Conservation (phyloP, 2,113 vertebrate genomes). For the Psittacus erithacus region DNA sequence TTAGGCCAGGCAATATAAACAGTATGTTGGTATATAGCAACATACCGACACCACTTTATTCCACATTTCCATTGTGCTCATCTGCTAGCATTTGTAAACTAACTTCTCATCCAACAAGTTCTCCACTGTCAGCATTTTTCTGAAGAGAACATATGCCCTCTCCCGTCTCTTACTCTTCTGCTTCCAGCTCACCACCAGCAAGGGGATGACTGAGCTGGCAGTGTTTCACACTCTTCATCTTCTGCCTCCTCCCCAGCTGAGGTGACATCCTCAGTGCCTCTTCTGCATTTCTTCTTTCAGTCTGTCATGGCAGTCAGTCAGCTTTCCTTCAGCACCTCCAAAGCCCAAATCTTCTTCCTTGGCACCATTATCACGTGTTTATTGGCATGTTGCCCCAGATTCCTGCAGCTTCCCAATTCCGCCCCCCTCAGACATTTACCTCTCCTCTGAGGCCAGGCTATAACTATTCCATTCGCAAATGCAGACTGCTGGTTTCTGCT, state of each 20-base stretch:
- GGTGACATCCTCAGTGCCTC: background rate
- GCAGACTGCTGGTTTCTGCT: background rate
- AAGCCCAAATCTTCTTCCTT: background rate
- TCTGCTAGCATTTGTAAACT: background rate
- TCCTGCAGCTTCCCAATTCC: background rate
- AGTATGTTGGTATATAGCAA: background rate
- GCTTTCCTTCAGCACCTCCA: background rate
- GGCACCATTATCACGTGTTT: background rate
- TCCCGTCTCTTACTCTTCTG: background rate
- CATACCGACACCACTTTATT: background rate
- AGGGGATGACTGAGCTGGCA: background rate
- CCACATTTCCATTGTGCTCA: background rate
- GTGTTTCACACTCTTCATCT: background rate
- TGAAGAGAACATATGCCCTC: background rate
- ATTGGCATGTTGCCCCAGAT: background rate
- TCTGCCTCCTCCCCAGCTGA: background rate
- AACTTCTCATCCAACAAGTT: background rate
- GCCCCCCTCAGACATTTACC: background rate
- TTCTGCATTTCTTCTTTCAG: background rate
- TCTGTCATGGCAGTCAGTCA: background rate
- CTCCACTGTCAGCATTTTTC: background rate
- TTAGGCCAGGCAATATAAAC: conserved; percentile 46
- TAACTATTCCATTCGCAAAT: background rate
- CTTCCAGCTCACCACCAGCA: background rate
- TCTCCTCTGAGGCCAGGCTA: background rate